Evolutionary conservation across 2,888 invertebrate genomes (phyloP).

Genomic region (Drosophila tripunctata): DNA sequence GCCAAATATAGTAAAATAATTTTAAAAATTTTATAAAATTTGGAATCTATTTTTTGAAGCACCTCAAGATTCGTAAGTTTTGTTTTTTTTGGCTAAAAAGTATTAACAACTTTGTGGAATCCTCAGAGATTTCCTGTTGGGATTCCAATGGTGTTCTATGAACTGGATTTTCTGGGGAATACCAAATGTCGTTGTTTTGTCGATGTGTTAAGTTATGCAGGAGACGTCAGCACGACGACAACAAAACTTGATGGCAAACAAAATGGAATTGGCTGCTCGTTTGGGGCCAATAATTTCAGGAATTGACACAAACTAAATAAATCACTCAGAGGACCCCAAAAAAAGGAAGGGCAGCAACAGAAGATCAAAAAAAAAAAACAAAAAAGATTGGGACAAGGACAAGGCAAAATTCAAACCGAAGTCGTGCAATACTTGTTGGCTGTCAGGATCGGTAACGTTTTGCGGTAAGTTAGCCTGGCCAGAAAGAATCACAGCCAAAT

Average conservation of each 20-base stretch:
- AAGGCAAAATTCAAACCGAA: conserved; percentile 42
- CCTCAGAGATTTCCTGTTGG: not conserved
- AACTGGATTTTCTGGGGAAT: conserved; percentile 66
- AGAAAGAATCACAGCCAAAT: conserved; percentile 49
- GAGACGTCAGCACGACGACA: conserved; percentile 66
- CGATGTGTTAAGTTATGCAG: conserved; percentile 82
- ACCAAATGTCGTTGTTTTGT: conserved; percentile 47
- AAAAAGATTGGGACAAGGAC: conserved; percentile 35
- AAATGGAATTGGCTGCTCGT: conserved; percentile 37
- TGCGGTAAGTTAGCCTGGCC: conserved; percentile 39
- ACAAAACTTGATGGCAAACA: conserved; percentile 29
- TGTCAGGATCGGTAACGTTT: conserved; percentile 78
- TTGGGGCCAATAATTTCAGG: conserved; percentile 78
- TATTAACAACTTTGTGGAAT: not conserved
- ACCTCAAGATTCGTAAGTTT: too few species aligned
- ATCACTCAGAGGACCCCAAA: conserved; percentile 67
- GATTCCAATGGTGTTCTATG: conserved; percentile 52
- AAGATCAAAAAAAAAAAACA: not conserved
- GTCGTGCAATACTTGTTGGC: conserved; percentile 82
- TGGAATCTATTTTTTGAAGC: too few species aligned
- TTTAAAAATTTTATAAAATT: too few species aligned
- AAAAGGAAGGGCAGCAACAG: not conserved
- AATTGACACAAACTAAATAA: conserved; percentile 81
- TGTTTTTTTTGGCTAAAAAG: too few species aligned
- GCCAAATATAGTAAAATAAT: too few species aligned